Evolutionary conservation across 2,888 invertebrate genomes (phyloP), one percentile per base, ranked within the genome.

Genomic region (Drosophila formosana): DNA sequence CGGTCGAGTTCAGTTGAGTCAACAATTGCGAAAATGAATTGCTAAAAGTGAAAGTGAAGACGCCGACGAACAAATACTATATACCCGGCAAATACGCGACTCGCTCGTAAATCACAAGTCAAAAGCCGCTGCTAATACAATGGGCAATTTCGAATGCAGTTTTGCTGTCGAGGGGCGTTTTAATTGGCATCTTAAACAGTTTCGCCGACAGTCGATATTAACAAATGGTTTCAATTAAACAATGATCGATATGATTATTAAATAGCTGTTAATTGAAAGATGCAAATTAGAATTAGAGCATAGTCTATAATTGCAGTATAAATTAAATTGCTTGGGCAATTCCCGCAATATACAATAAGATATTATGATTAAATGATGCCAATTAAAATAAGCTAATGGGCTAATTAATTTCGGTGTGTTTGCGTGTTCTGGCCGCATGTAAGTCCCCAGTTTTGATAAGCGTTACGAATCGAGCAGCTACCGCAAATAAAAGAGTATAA

Each of bases 1-100:
- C 23, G 13, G 51, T 25, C 13, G 46, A 46, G 71, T 60, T 71
- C 60, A 71, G 60, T 43, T 55, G 6, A 46, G 55, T 66, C 37
- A 51, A 63, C 61, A 49, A 80, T 81, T 61, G 80, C 78, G 50
- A 80, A 81, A 72, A 69, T 77, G 69, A 75, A 73, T 71, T 77
- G 71, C 73, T 49, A 77, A 75, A 86, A 85, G 84, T 80, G 86
- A 85, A 85, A 85, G 84, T 67, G 73, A 62, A 57, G 41, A 30
- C 56, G 41, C 65, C 11, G 46, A 26, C 34, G 30, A 23, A 2
- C 18, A 18, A 18, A 18, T 41, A n/a, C n/a, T n/a, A 11, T 1
- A 5, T 2, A 7, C 30, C 5, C 30, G 7, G 7, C 39, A 25
- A 52, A 52, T 13, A 32, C 34, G 9, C 9, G n/a, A 43, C 18